phyloP scores from a whole-genome alignment of 2,113 vertebrate species.

The Lepisosteus oculatus region DNA sequence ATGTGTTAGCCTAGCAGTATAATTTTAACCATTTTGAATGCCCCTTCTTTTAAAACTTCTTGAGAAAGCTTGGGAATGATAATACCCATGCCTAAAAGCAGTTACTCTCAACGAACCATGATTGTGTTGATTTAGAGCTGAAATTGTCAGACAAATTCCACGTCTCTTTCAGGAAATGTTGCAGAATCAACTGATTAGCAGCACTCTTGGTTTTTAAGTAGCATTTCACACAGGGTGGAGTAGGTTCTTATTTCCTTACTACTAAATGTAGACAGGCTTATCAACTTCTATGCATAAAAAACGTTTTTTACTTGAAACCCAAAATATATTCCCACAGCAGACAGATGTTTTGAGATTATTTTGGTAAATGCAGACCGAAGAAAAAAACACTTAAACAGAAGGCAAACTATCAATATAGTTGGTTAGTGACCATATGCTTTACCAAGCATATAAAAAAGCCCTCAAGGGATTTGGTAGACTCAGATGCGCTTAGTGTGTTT shows the following conservation, averaged over 20 bases:
- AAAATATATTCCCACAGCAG: conserved; percentile 34
- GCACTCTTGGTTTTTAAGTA: not conserved
- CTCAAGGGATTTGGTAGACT: not conserved
- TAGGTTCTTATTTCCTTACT: not conserved
- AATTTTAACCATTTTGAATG: too few species aligned
- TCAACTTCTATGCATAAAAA: not conserved
- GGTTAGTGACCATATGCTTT: not conserved
- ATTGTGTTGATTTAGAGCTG: too few species aligned
- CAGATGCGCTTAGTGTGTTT: not conserved
- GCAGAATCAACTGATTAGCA: too few species aligned
- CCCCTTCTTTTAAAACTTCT: too few species aligned
- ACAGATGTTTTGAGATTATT: conserved; percentile 37
- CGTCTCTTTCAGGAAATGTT: too few species aligned
- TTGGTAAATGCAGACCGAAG: conserved; percentile 11
- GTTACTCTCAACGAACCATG: too few species aligned
- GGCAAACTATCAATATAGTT: conserved; percentile 7
- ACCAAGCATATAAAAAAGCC: not conserved
- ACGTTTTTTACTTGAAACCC: conserved; percentile 11
- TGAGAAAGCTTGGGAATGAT: too few species aligned
- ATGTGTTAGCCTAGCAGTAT: not conserved
- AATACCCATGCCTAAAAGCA: too few species aligned
- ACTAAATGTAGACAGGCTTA: not conserved
- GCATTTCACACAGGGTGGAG: not conserved
- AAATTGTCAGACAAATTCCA: too few species aligned
- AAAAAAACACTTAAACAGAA: conserved; percentile 17